phyloP scores from a whole-genome alignment of 2,113 vertebrate genomes.

The Melospiza melodia region DNA sequence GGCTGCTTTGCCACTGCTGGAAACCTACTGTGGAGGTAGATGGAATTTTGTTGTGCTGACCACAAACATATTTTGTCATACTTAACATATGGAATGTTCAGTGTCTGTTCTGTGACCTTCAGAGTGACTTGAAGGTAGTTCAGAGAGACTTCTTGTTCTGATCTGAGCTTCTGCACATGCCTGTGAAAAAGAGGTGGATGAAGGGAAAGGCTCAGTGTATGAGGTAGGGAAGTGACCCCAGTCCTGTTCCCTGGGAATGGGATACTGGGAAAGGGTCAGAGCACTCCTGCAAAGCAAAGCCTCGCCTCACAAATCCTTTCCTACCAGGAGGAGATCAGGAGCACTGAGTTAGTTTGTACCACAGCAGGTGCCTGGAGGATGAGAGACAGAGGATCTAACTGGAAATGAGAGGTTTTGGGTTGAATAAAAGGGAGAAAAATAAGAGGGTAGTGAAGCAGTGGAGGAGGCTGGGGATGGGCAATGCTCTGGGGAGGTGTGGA shows the following conservation, averaged over 20 bases:
- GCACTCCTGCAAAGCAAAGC: background rate
- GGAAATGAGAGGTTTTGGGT: background rate
- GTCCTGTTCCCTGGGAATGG: background rate
- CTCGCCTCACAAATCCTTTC: fast-evolving
- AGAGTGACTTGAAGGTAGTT: background rate
- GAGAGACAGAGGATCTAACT: background rate
- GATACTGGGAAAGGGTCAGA: background rate
- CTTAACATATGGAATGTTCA: background rate
- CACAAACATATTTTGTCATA: background rate
- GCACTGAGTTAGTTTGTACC: background rate
- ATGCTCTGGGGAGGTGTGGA: background rate
- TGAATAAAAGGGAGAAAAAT: background rate
- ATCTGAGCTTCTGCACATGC: background rate
- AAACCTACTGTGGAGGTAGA: background rate
- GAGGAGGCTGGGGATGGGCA: background rate
- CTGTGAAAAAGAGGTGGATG: background rate
- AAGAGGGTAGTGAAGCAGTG: background rate
- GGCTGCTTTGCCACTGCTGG: background rate
- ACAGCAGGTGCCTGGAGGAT: background rate
- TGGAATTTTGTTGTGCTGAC: background rate
- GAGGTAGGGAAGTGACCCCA: background rate
- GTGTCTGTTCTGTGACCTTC: background rate
- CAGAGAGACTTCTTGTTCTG: background rate
- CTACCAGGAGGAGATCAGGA: background rate
- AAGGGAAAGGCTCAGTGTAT: background rate